Percentiles rank a stretch among this genome's conserved stretches.
Conservation (phyloP, 2,888 invertebrate genomes). For the Hyposoter didymator region DNA sequence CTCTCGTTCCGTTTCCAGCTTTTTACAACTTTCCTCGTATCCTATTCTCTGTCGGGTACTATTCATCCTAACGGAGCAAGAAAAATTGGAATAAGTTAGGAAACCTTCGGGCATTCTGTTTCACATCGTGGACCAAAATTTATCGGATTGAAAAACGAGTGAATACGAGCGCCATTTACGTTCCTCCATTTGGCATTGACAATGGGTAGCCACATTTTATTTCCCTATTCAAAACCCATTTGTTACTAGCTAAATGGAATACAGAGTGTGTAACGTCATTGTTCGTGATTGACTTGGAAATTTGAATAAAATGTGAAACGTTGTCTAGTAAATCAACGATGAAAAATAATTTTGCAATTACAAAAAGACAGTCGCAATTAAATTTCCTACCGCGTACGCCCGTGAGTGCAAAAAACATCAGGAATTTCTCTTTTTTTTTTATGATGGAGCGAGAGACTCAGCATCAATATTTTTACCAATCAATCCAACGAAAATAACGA, state of each 20-base stretch:
- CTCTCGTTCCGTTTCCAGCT: constrained; percentile 18
- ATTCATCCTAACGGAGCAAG: constrained; percentile 15
- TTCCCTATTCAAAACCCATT: not conserved
- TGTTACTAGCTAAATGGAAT: not conserved
- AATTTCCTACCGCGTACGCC: not conserved
- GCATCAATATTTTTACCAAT: not conserved
- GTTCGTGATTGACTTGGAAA: not conserved
- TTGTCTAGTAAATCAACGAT: not conserved
- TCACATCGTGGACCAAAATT: constrained; percentile 45
- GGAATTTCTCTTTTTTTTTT: not conserved
- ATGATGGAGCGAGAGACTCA: not conserved
- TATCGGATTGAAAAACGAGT: constrained; percentile 54
- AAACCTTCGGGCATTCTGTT: constrained; percentile 40
- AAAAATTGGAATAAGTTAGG: constrained; percentile 43
- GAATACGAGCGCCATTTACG: constrained; percentile 17
- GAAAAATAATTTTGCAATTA: not conserved
- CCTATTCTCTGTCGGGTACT: not conserved
- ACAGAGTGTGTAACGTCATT: not conserved
- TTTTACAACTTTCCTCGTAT: constrained; percentile 42
- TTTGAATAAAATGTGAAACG: not conserved
- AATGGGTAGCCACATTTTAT: constrained; percentile 17
- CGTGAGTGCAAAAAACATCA: not conserved
- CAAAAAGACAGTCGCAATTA: not conserved
- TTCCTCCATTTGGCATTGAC: constrained; percentile 23
- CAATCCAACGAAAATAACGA: not conserved